Percentiles rank a stretch among this genome's conserved stretches.
Conservation (phyloP, 2,888 invertebrate genomes). For the Patella depressa region DNA sequence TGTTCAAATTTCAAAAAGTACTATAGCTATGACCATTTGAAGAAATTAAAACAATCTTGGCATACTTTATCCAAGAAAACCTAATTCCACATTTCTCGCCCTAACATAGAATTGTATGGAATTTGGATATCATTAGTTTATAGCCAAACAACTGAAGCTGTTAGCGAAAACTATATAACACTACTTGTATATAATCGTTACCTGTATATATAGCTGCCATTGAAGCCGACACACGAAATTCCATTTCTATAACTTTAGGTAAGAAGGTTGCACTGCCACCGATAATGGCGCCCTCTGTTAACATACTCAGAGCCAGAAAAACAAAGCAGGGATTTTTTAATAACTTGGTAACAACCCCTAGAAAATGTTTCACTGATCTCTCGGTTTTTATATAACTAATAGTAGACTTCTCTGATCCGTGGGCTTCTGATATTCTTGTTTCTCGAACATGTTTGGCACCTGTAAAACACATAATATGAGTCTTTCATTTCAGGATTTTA, state of each 20-base stretch:
- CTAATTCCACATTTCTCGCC: too few relatives aligned
- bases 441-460: conserved; percentile 49
- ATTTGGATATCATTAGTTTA: too few relatives aligned
- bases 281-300: conserved; percentile 74
- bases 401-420: conserved; percentile 31
- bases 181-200: conserved; percentile 49
- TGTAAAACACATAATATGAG: conserved; percentile 26
- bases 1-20: too few relatives aligned
- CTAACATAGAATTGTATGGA: too few relatives aligned
- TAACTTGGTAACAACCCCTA: conserved; percentile 43
- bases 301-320: conserved; percentile 78
- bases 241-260: conserved; percentile 83
- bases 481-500: neutral
- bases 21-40: too few relatives aligned
- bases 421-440: conserved; percentile 51
- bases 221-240: conserved; percentile 79
- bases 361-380: conserved; percentile 24
- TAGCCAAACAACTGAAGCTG: too few relatives aligned
- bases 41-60: too few relatives aligned
- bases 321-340: conserved; percentile 72
- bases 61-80: too few relatives aligned
- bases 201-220: conserved; percentile 80
- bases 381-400: conserved; percentile 17
- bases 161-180: neutral
- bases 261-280: conserved; percentile 80